Evolutionary conservation across 2,888 invertebrate species (phyloP).

Genomic region (Tinea trinotella): DNA sequence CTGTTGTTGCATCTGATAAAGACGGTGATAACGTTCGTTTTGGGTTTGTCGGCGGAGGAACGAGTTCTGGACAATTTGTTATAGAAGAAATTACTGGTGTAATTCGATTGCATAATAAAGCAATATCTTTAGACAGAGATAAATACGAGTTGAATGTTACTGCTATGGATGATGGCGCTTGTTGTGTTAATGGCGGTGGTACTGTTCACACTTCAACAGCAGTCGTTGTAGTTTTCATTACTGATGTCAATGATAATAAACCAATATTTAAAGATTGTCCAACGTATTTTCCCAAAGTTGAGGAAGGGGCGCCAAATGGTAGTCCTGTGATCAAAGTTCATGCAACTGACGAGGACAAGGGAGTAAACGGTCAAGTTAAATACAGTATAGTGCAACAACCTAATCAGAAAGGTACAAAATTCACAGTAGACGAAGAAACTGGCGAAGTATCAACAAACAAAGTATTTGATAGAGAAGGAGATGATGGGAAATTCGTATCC

Average conservation of each 20-base stretch:
- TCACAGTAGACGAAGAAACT: constrained; percentile 95
- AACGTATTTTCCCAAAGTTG: constrained; percentile 93
- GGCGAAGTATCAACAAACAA: constrained; percentile 96
- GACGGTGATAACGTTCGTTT: constrained; percentile 97
- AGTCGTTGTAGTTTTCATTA: constrained; percentile 95
- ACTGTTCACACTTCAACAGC: constrained; percentile 95
- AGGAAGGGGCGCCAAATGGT: constrained; percentile 94
- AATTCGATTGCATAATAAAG: constrained; percentile 89
- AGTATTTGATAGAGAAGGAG: constrained; percentile 97
- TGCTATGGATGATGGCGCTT: constrained; percentile 97
- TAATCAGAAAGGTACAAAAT: constrained; percentile 95
- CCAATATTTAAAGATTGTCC: constrained; percentile 95
- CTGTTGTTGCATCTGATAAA: constrained; percentile 97
- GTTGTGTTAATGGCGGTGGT: constrained; percentile 90
- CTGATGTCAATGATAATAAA: constrained; percentile 97
- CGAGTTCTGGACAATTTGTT: constrained; percentile 92
- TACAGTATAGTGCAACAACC: constrained; percentile 98
- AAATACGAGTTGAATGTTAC: constrained; percentile 98
- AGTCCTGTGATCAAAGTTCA: constrained; percentile 94
- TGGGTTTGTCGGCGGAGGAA: constrained; percentile 91
- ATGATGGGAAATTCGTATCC: constrained; percentile 96
- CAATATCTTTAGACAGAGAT: constrained; percentile 90
- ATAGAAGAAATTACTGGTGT: constrained; percentile 97
- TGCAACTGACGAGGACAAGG: constrained; percentile 96
- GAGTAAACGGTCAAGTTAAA: constrained; percentile 94